phyloP scores from a whole-genome alignment of 2,888 invertebrate genomes.

The Eupeodes latifasciatus region DNA sequence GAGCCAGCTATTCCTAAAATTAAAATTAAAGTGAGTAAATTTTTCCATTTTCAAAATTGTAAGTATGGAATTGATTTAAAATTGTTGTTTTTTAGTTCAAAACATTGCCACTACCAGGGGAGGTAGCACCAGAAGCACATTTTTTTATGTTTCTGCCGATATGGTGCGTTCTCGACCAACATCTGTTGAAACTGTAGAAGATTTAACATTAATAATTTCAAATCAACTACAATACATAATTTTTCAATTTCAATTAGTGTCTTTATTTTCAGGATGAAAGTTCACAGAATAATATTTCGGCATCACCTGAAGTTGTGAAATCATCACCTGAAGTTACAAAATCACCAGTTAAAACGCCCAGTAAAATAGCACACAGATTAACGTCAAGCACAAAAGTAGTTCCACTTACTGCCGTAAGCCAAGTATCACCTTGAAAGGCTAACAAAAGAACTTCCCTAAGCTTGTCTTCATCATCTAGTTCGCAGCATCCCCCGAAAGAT shows the following conservation, averaged over 20 bases:
- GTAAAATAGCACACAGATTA: slow-evolving; percentile 74
- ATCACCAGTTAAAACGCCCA: slow-evolving; percentile 50
- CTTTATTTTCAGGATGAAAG: slow-evolving; percentile 46
- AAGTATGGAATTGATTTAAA: neutral
- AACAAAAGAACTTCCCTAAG: slow-evolving; percentile 60
- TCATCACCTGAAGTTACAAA: slow-evolving; percentile 14
- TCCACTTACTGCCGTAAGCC: slow-evolving; percentile 31
- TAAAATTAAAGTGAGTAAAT: slow-evolving; percentile 88
- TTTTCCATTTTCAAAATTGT: neutral
- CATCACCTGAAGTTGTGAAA: slow-evolving; percentile 55
- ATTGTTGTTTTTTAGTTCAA: slow-evolving; percentile 79
- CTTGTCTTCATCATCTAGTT: slow-evolving; percentile 46
- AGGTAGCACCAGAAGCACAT: slow-evolving; percentile 92
- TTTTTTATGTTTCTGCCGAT: slow-evolving; percentile 90
- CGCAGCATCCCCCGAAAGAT: slow-evolving; percentile 71
- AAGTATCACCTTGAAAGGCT: slow-evolving; percentile 50
- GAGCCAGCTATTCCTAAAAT: slow-evolving; percentile 87
- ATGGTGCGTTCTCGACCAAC: slow-evolving; percentile 83
- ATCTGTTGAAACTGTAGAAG: slow-evolving; percentile 83
- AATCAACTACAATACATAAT: slow-evolving; percentile 29
- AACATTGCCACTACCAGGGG: too few relatives aligned
- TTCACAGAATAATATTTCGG: slow-evolving; percentile 56
- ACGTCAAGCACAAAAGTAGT: slow-evolving; percentile 65
- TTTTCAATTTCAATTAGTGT: neutral
- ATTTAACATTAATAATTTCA: slow-evolving; percentile 78